Conservation (phyloP, 1,140 invertebrate genomes). For the Sarcophaga bullata region DNA sequence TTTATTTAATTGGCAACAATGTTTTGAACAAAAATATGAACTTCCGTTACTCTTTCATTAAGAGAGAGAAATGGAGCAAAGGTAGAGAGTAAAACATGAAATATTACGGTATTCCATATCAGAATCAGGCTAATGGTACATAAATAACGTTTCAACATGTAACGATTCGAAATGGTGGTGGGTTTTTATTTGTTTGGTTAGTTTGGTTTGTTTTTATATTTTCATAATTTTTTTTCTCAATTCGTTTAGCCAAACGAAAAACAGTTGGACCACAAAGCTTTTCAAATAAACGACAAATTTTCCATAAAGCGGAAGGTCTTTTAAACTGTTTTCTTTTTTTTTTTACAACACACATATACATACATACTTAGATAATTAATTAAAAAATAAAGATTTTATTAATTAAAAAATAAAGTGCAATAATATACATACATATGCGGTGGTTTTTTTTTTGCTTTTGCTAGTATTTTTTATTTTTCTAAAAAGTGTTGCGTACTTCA, state of each 20-base stretch:
- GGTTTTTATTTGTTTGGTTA: too few species aligned
- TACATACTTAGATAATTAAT: conserved; percentile 5
- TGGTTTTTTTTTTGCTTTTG: too few species aligned
- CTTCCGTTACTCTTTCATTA: conserved; percentile 10
- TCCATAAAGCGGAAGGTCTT: conserved; percentile 15
- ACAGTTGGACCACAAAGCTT: conserved; percentile 26
- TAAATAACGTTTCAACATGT: conserved; percentile 17
- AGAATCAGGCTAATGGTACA: neutral
- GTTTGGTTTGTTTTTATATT: too few species aligned
- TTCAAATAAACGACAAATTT: conserved; percentile 18
- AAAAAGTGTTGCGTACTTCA: too few species aligned
- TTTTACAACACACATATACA: neutral
- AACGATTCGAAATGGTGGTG: neutral
- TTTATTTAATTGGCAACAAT: neutral
- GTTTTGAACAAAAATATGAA: conserved; percentile 8
- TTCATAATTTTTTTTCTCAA: too few species aligned
- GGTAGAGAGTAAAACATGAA: neutral
- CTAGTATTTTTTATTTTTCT: too few species aligned
- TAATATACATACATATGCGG: neutral
- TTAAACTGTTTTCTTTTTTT: too few species aligned
- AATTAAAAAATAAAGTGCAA: neutral
- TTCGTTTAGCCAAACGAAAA: neutral
- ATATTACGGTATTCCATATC: neutral
- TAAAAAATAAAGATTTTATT: neutral
- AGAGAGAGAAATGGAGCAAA: too few species aligned